Evolutionary conservation across 1,140 invertebrate species (phyloP).

Genomic region (Maniola jurtina): DNA sequence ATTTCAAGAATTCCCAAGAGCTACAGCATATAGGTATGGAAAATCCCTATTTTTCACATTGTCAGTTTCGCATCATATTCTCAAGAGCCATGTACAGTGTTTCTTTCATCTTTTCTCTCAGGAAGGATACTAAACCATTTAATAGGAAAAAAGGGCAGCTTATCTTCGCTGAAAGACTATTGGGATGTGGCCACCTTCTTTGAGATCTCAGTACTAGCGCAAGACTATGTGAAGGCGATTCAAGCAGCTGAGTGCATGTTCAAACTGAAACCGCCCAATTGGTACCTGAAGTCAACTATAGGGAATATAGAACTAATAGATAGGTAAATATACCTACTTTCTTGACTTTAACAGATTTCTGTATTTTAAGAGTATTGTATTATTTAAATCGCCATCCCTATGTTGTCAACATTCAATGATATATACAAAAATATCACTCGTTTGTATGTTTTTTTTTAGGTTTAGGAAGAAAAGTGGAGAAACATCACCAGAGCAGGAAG

Average conservation of each 20-base stretch:
- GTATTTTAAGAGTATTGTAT: too few relatives aligned
- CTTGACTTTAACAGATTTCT: too few relatives aligned
- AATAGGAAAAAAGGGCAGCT: constrained; percentile 98
- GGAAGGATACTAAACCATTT: constrained; percentile 97
- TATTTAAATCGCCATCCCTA: too few relatives aligned
- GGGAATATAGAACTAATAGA: constrained; percentile 98
- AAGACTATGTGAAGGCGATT: constrained; percentile 98
- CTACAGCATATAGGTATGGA: constrained; percentile 91
- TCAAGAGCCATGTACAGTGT: too few relatives aligned
- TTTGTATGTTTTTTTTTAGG: constrained; percentile 66
- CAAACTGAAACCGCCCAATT: constrained; percentile 98
- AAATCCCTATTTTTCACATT: too few relatives aligned
- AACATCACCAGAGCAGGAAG: constrained; percentile 88
- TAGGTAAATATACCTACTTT: constrained; percentile 49
- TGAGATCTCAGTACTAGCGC: constrained; percentile 98
- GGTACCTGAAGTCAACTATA: constrained; percentile 99
- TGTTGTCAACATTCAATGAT: too few relatives aligned
- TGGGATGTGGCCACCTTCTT: constrained; percentile 99
- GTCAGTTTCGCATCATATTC: too few relatives aligned
- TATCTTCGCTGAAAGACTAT: constrained; percentile 96
- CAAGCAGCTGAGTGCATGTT: constrained; percentile 99
- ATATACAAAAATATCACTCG: too few relatives aligned
- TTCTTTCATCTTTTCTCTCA: constrained; percentile 48
- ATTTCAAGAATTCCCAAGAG: constrained; percentile 94
- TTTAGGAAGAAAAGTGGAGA: constrained; percentile 92